phyloP scores from a whole-genome alignment of 2,888 invertebrate species.

The Lasioglossum leucozonium region DNA sequence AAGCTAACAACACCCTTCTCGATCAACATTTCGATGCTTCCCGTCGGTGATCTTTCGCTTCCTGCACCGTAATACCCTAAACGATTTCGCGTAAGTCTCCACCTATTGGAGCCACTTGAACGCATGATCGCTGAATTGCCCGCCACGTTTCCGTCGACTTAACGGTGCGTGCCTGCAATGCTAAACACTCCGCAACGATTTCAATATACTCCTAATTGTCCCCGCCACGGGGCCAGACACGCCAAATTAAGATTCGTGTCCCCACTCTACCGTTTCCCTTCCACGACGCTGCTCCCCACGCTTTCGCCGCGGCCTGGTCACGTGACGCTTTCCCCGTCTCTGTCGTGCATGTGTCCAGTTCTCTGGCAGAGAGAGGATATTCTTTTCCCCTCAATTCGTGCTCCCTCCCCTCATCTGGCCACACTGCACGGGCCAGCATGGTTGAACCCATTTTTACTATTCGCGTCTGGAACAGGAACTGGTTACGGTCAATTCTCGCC shows the following conservation, averaged over 20 bases:
- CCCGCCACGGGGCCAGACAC: neutral
- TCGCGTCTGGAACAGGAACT: neutral
- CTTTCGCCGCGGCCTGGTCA: too few relatives aligned
- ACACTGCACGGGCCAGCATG: too few relatives aligned
- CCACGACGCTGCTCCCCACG: too few relatives aligned
- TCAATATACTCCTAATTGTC: neutral
- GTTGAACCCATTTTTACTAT: neutral
- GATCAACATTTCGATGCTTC: conserved; percentile 56
- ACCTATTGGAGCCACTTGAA: conserved; percentile 27
- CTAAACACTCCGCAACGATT: neutral
- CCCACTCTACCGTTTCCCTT: too few relatives aligned
- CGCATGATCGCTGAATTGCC: conserved; percentile 10
- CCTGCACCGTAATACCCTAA: conserved; percentile 21
- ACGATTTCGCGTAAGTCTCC: conserved; percentile 21
- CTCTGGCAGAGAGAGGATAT: too few relatives aligned
- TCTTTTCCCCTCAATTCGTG: too few relatives aligned
- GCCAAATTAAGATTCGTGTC: too few relatives aligned
- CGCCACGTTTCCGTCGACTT: conserved; percentile 15
- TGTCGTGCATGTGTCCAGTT: too few relatives aligned
- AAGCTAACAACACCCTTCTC: conserved; percentile 33
- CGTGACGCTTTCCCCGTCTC: too few relatives aligned
- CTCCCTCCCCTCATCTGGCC: too few relatives aligned
- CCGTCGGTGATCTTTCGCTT: conserved; percentile 43
- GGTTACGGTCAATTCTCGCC: neutral
- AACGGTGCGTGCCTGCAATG: neutral